Evolutionary conservation across 2,888 invertebrate species (phyloP).

Genomic region (Erebia aethiops): DNA sequence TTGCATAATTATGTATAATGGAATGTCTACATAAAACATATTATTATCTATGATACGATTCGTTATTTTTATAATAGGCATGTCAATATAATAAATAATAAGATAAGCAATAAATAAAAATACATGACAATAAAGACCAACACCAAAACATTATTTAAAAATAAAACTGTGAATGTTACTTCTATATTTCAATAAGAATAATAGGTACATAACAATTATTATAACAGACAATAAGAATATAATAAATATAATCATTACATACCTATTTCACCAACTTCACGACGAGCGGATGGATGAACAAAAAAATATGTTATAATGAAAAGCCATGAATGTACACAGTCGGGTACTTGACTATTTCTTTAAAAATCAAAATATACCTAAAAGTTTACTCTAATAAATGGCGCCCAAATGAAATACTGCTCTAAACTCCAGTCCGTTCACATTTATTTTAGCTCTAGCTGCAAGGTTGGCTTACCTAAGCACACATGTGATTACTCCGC

Average conservation of each 20-base stretch:
- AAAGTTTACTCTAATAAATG: too few species aligned
- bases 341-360: background rate
- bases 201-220: slow-evolving; percentile 4
- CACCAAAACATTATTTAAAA: background rate
- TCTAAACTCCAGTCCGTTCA: too few species aligned
- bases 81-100: background rate
- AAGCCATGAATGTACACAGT: background rate
- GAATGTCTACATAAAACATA: too few species aligned
- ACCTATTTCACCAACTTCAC: slow-evolving; percentile 59
- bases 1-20: too few species aligned
- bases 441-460: too few species aligned
- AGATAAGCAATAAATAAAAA: background rate
- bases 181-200: background rate
- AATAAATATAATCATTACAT: slow-evolving; percentile 44
- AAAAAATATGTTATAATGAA: slow-evolving; percentile 37
- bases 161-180: background rate
- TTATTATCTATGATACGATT: too few species aligned
- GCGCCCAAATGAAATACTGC: too few species aligned
- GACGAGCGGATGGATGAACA: slow-evolving; percentile 47
- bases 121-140: background rate
- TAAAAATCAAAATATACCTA: background rate
- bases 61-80: background rate
- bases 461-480: too few species aligned
- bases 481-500: too few species aligned
- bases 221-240: background rate